A percentile compares a stretch with the other conserved stretches of the same genome.
Conservation (phyloP, 2,888 invertebrate genomes). For the Parnassius smintheus region DNA sequence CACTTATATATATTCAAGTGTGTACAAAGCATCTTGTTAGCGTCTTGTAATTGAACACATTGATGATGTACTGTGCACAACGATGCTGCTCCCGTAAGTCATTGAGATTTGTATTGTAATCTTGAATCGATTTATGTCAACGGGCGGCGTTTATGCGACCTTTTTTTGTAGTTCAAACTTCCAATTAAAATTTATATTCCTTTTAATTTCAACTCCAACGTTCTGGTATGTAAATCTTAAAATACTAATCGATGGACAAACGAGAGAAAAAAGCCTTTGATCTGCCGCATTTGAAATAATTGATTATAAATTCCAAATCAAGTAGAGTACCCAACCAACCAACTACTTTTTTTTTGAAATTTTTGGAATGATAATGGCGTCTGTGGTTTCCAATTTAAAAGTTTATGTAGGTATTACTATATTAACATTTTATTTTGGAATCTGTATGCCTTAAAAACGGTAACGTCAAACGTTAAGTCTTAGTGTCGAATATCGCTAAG, state of each 20-base stretch:
- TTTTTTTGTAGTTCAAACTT: slow-evolving; percentile 20
- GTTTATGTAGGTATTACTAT: too few relatives aligned
- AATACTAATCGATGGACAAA: background rate
- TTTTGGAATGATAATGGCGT: slow-evolving; percentile 8
- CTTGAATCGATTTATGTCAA: slow-evolving; percentile 28
- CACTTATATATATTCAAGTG: slow-evolving; percentile 29
- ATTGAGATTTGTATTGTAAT: slow-evolving; percentile 33
- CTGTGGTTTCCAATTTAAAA: too few relatives aligned
- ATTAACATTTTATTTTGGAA: too few relatives aligned
- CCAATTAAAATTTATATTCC: slow-evolving; percentile 23
- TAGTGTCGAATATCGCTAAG: slow-evolving; percentile 4
- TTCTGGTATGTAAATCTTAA: background rate
- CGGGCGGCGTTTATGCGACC: slow-evolving; percentile 4
- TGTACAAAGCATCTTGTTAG: slow-evolving; percentile 50
- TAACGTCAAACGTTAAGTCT: background rate
- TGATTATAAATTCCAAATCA: slow-evolving; percentile 17
- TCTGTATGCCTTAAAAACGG: too few relatives aligned
- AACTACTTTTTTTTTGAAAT: slow-evolving; percentile 16
- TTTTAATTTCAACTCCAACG: slow-evolving; percentile 15
- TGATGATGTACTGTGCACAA: slow-evolving; percentile 37
- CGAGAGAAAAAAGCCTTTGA: background rate
- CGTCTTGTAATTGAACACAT: slow-evolving; percentile 48
- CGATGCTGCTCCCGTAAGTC: slow-evolving; percentile 31
- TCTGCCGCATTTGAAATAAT: slow-evolving; percentile 18
- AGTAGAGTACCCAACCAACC: background rate